phyloP scores from a whole-genome alignment of 2,113 vertebrate genomes.

The Anarhynchus alexandrinus region DNA sequence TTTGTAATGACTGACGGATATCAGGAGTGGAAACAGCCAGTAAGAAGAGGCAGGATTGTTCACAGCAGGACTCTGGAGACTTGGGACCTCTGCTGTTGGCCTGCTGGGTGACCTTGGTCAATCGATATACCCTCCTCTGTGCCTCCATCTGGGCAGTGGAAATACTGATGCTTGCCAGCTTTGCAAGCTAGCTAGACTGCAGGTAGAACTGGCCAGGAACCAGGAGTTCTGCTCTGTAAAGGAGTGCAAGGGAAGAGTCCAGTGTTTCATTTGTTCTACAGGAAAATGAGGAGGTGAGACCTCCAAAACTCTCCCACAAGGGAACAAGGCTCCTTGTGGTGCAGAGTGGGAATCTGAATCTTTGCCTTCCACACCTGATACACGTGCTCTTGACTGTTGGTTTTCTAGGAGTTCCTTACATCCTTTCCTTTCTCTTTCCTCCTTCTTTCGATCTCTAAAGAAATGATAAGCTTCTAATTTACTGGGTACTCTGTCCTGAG shows the following conservation, averaged over 20 bases:
- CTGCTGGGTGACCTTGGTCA: background rate
- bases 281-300: background rate
- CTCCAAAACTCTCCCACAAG: background rate
- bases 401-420: background rate
- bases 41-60: background rate
- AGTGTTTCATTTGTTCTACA: background rate
- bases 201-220: background rate
- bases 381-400: accelerated
- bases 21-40: background rate
- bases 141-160: background rate
- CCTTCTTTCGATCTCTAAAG: background rate
- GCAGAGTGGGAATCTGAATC: background rate
- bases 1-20: background rate
- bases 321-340: background rate
- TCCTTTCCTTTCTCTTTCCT: background rate
- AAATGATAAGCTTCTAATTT: background rate
- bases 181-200: background rate
- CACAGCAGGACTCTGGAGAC: background rate
- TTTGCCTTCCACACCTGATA: background rate
- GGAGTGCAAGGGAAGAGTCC: background rate
- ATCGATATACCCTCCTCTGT: background rate
- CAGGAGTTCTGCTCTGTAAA: background rate
- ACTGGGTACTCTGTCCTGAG: background rate
- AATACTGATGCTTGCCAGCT: background rate
- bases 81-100: background rate